These are phyloP conservation scores for Allolobophora icterica DNA, from an alignment of 2,888 invertebrate genomes.

Conservation along the genomic window DNA sequence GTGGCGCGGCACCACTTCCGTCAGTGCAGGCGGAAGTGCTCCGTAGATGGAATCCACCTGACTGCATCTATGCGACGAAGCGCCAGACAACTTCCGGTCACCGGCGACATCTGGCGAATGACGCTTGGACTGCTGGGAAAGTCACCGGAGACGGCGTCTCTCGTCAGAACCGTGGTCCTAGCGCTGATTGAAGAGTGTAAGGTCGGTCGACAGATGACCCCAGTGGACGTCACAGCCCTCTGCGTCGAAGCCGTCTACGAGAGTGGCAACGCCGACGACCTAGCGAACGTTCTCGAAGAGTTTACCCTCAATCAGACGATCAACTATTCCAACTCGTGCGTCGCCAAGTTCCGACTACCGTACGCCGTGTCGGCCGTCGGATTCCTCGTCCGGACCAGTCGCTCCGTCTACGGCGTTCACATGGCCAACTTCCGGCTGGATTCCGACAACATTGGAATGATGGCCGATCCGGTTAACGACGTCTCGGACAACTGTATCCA, in stretches of 20 bases:
- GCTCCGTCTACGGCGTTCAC: slow-evolving; percentile 45
- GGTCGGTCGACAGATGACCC: slow-evolving; percentile 35
- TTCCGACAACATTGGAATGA: slow-evolving; percentile 36
- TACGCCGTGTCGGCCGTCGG: slow-evolving; percentile 46
- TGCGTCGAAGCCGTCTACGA: slow-evolving; percentile 47
- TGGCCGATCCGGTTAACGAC: slow-evolving; percentile 47
- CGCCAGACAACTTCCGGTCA: slow-evolving; percentile 40
- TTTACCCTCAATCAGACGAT: slow-evolving; percentile 47
- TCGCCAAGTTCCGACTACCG: slow-evolving; percentile 34
- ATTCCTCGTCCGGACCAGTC: slow-evolving; percentile 42
- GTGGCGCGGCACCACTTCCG: slow-evolving; percentile 39
- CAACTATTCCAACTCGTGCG: slow-evolving; percentile 40
- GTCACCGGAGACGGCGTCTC: slow-evolving; percentile 12
- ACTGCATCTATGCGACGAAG: slow-evolving; percentile 38
- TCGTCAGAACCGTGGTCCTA: slow-evolving; percentile 35
- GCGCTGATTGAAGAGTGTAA: slow-evolving; percentile 42
- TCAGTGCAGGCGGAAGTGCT: slow-evolving; percentile 36
- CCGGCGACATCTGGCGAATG: slow-evolving; percentile 46
- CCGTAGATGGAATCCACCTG: slow-evolving; percentile 24
- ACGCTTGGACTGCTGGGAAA: slow-evolving; percentile 43
- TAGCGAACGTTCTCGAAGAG: slow-evolving; percentile 42
- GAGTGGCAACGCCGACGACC: slow-evolving; percentile 40
- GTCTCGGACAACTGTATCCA: slow-evolving; percentile 49
- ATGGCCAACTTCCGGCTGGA: slow-evolving; percentile 43
- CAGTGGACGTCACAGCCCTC: slow-evolving; percentile 43